Conservation (phyloP, 2,888 invertebrate genomes). For the Drosophila meridionalis region DNA sequence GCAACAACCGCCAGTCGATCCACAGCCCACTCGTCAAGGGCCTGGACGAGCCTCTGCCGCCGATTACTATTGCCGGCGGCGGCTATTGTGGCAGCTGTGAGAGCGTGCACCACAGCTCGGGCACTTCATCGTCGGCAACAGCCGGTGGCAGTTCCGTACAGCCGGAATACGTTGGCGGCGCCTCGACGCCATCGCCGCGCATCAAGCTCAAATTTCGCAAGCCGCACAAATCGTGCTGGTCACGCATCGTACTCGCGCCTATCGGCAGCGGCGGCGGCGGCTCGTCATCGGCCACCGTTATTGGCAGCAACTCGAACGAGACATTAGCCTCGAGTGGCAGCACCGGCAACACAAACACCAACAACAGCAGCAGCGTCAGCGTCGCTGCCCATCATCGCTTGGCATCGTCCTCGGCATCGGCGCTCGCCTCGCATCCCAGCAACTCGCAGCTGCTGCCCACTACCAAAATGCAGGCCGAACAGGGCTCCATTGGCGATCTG, state of each 20-base stretch:
- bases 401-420: slow-evolving; percentile 79
- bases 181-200: slow-evolving; percentile 84
- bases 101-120: slow-evolving; percentile 78
- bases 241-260: slow-evolving; percentile 82
- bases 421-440: slow-evolving; percentile 80
- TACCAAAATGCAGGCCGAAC: slow-evolving; percentile 94
- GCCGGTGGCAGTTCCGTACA: slow-evolving; percentile 27
- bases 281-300: slow-evolving; percentile 69
- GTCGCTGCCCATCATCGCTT: slow-evolving; percentile 75
- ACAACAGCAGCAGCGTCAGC: slow-evolving; percentile 77
- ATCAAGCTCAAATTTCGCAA: slow-evolving; percentile 84
- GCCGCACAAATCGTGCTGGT: slow-evolving; percentile 84
- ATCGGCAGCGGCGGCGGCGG: slow-evolving; percentile 63
- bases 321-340: slow-evolving; percentile 81
- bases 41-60: slow-evolving; percentile 44
- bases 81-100: slow-evolving; percentile 82
- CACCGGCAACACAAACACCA: slow-evolving; percentile 77
- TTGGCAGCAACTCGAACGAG: slow-evolving; percentile 83
- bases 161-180: slow-evolving; percentile 53
- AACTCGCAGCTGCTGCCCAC: slow-evolving; percentile 85
- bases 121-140: slow-evolving; percentile 68
- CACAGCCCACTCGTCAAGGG: slow-evolving; percentile 28
- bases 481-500: slow-evolving; percentile 95
- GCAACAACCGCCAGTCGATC: slow-evolving; percentile 28
- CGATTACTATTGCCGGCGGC: slow-evolving; percentile 52